phyloP scores from a whole-genome alignment of 1,140 invertebrate species.

The Mylabris phalerata region DNA sequence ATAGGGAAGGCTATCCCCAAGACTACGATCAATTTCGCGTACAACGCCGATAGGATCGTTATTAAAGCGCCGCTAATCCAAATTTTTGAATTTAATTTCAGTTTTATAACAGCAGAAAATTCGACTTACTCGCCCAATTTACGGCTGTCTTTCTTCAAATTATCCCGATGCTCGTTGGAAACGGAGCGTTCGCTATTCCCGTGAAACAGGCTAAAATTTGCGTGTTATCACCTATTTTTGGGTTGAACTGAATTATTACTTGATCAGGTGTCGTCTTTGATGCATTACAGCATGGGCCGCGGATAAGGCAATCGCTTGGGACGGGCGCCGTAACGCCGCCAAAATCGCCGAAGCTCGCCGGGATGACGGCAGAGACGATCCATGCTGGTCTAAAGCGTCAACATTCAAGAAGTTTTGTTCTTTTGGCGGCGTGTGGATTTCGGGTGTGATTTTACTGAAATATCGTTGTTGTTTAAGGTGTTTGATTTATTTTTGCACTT shows the following conservation, averaged over 20 bases:
- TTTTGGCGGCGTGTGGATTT: not conserved
- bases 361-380: conserved; percentile 17
- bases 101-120: not conserved
- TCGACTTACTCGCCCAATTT: conserved; percentile 42
- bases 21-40: conserved; percentile 72
- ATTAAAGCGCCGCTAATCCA: conserved; percentile 46
- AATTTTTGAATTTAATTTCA: conserved; percentile 1
- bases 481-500: conserved; percentile 8
- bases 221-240: not conserved
- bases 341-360: conserved; percentile 50
- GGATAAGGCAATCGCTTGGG: conserved; percentile 48
- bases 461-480: conserved; percentile 4
- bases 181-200: conserved; percentile 19
- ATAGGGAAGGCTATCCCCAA: conserved; percentile 66
- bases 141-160: conserved; percentile 38
- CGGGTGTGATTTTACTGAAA: not conserved
- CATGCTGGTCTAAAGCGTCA: no score
- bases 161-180: conserved; percentile 4
- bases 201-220: conserved; percentile 23
- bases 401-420: conserved; percentile 2
- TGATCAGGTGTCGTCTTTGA: conserved; percentile 33
- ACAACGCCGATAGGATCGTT: conserved; percentile 63
- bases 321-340: conserved; percentile 49
- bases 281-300: conserved; percentile 43
- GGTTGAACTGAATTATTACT: conserved; percentile 16